Evolutionary conservation across 2,113 vertebrate species (phyloP).

Genomic region (Malurus alboscapulatus): DNA sequence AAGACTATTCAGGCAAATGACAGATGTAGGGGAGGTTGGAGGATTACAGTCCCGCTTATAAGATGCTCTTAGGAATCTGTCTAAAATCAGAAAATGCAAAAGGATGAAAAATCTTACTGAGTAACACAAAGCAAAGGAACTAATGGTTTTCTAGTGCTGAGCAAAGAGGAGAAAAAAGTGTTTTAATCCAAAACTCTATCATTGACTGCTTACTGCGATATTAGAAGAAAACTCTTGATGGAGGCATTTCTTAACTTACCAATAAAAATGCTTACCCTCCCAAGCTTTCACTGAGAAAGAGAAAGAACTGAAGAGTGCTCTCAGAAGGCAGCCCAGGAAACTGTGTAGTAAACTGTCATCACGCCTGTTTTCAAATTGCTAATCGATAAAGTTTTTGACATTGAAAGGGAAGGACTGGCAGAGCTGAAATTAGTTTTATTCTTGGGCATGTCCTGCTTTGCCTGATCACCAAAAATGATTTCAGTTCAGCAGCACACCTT

Average conservation of each 20-base stretch:
- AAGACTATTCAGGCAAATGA: background rate
- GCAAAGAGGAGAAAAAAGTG: background rate
- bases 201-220: background rate
- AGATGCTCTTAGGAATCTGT: background rate
- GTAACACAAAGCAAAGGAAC: background rate
- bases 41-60: slow-evolving; percentile 1
- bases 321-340: background rate
- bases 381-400: slow-evolving; percentile 10
- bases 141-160: background rate
- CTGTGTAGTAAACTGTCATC: background rate
- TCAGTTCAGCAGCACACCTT: background rate
- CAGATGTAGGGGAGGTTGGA: background rate
- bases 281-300: slow-evolving; percentile 9
- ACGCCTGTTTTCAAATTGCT: background rate
- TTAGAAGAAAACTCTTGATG: slow-evolving; percentile 9
- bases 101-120: background rate
- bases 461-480: background rate
- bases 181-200: background rate
- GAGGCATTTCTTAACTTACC: slow-evolving; percentile 29
- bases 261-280: slow-evolving; percentile 17
- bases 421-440: background rate
- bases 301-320: slow-evolving; percentile 5
- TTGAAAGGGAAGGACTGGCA: background rate
- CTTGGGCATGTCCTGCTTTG: background rate
- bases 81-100: background rate